Conservation (phyloP, 1,140 invertebrate species). For the Drosophila nannoptera region DNA sequence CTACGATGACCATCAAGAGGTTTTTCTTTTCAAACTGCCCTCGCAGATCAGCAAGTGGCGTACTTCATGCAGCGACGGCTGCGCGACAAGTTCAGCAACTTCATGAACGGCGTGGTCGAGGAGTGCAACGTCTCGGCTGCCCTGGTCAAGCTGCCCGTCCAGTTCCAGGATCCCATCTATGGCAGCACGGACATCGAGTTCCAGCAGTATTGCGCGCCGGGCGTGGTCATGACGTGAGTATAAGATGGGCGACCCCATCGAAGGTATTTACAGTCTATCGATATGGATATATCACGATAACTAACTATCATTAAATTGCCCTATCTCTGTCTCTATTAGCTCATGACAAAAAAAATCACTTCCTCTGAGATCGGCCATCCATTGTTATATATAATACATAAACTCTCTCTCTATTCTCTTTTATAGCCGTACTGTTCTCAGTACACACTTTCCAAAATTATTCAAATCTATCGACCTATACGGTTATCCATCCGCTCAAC, state of each 20-base stretch:
- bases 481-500: background rate
- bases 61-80: slow-evolving; percentile 83
- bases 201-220: slow-evolving; percentile 87
- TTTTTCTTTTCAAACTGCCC: background rate
- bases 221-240: slow-evolving; percentile 86
- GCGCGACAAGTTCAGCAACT: slow-evolving; percentile 82
- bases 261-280: background rate
- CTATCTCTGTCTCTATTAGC: too few relatives aligned
- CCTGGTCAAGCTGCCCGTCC: slow-evolving; percentile 82
- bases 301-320: background rate
- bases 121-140: slow-evolving; percentile 82
- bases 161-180: slow-evolving; percentile 86
- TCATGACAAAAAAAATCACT: background rate
- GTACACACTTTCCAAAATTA: background rate
- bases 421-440: background rate
- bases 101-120: slow-evolving; percentile 81
- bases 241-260: background rate
- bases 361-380: too few relatives aligned
- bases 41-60: slow-evolving; percentile 84
- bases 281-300: background rate
- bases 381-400: background rate
- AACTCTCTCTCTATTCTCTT: background rate
- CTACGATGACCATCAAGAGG: background rate
- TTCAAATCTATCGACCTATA: background rate
- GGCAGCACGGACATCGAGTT: slow-evolving; percentile 84